A percentile compares a stretch with the other conserved stretches of the same genome.
Evolutionary conservation across 2,888 invertebrate species (phyloP).

Genomic region (Pollenia labialis): DNA sequence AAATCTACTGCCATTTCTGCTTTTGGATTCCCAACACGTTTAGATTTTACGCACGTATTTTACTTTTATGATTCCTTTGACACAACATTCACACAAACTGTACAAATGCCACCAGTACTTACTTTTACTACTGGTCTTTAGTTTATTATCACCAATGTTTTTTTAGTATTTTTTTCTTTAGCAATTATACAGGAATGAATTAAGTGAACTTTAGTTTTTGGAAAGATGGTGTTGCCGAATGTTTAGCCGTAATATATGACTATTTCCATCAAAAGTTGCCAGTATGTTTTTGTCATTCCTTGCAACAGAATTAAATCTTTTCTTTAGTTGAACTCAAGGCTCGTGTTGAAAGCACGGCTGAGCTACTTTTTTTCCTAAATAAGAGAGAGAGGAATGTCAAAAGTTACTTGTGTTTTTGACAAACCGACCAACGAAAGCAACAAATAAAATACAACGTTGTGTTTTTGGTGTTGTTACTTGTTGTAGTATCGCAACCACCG

Average conservation of each 20-base stretch:
- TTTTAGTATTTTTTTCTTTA: background rate
- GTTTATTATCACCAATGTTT: background rate
- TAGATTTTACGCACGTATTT: constrained; percentile 65
- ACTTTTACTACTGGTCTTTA: background rate
- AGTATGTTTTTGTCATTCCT: background rate
- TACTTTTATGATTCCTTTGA: constrained; percentile 64
- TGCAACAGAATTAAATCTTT: background rate
- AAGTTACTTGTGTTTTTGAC: too few relatives aligned
- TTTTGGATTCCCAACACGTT: constrained; percentile 64
- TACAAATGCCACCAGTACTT: background rate
- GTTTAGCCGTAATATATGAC: too few relatives aligned
- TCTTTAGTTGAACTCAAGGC: background rate
- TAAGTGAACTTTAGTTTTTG: background rate
- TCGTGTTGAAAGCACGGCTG: too few relatives aligned
- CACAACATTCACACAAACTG: constrained; percentile 41
- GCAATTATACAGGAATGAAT: constrained; percentile 31
- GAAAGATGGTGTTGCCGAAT: too few relatives aligned
- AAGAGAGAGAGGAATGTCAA: too few relatives aligned
- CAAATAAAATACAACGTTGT: too few relatives aligned
- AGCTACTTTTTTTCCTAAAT: too few relatives aligned
- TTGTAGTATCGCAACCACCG: too few relatives aligned
- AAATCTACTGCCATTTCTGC: constrained; percentile 39
- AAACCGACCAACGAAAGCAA: too few relatives aligned
- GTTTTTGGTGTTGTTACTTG: too few relatives aligned
- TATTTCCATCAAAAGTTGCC: background rate